Evolutionary conservation across 2,113 vertebrate species (phyloP), one percentile per base, ranked within the genome.

Genomic region (Gymnarchus niloticus): DNA sequence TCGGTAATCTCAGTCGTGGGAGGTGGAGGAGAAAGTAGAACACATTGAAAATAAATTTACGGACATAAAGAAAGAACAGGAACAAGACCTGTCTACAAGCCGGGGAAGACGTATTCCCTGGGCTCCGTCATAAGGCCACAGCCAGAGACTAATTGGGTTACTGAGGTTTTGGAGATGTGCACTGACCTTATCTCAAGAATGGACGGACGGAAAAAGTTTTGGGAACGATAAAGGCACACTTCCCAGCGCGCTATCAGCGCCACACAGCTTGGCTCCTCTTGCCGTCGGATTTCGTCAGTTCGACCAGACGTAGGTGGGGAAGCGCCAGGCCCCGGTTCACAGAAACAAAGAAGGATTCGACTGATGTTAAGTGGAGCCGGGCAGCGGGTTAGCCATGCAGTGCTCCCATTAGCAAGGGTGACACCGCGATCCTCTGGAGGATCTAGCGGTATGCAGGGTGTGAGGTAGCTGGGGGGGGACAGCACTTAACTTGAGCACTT

Each of bases 71-170:
- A 41, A 48, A 23, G 21, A n/a, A 59, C 44, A 83, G 25, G 5
- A n/a, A 81, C 12, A n/a, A n/a, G 5, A 86, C 2, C n/a, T 25
- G 12, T 23, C 5, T 28, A n/a, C 23, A 23, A 5, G 85, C 17
- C 17, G 37, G 48, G 5, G 17, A 56, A 80, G 54, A 49, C 25
- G 28, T 81, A 23, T 85, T n/a, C 28, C 77, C 77, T 37, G 2
- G 41, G 51, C 37, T 48, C 73, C 9, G 54, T 80, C 84, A 85
- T 57, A 10, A 85, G 25, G 52, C 25, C 65, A 56, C 73, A 56
- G 69, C 73, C 23, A n/a, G 59, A 86, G 33, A 54, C 78, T 83
- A 83, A 83, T 41, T 86, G 85, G 56, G 51, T 81, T 86, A 82
- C 59, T 56, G 48, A n/a, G 21, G 6, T 52, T 52, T 83, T 56